These are phyloP conservation scores for Drosophila ustulata DNA, from an alignment of 2,888 invertebrate species.

Conservation along the genomic window DNA sequence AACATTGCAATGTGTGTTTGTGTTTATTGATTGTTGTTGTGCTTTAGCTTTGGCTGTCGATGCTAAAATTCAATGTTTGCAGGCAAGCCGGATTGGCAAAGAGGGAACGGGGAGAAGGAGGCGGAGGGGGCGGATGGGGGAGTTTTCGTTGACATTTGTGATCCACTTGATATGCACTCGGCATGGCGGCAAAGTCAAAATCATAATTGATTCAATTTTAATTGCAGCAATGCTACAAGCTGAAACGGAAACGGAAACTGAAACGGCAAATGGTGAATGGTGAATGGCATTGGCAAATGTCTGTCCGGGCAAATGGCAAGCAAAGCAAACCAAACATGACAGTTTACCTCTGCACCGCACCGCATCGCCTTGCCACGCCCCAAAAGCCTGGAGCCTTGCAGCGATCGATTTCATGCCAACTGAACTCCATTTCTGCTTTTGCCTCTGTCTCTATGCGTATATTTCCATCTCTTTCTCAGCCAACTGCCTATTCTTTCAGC, in stretches of 20 bases:
- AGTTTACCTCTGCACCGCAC: slow-evolving; percentile 8
- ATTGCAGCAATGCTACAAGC: slow-evolving; percentile 58
- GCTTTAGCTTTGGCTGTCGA: slow-evolving; percentile 5
- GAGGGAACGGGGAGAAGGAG: not conserved
- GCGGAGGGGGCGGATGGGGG: not conserved
- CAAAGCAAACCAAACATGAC: slow-evolving; percentile 53
- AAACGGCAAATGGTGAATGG: slow-evolving; percentile 37
- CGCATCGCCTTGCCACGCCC: not conserved
- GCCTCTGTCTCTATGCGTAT: not conserved
- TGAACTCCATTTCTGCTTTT: slow-evolving; percentile 9
- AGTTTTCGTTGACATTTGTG: slow-evolving; percentile 33
- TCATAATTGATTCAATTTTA: slow-evolving; percentile 78
- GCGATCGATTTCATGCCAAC: slow-evolving; percentile 68
- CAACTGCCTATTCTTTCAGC: not conserved
- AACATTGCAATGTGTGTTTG: not conserved
- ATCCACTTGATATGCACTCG: slow-evolving; percentile 49
- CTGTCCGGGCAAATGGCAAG: slow-evolving; percentile 6
- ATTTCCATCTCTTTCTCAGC: not conserved
- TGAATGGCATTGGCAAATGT: slow-evolving; percentile 33
- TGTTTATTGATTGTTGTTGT: slow-evolving; percentile 16
- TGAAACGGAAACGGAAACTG: slow-evolving; percentile 38
- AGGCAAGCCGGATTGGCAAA: not conserved
- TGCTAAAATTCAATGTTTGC: slow-evolving; percentile 14
- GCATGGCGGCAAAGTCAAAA: slow-evolving; percentile 60
- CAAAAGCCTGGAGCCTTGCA: slow-evolving; percentile 18